Evolutionary conservation across 2,888 invertebrate genomes (phyloP).

Genomic region (Aricia artaxerxes): DNA sequence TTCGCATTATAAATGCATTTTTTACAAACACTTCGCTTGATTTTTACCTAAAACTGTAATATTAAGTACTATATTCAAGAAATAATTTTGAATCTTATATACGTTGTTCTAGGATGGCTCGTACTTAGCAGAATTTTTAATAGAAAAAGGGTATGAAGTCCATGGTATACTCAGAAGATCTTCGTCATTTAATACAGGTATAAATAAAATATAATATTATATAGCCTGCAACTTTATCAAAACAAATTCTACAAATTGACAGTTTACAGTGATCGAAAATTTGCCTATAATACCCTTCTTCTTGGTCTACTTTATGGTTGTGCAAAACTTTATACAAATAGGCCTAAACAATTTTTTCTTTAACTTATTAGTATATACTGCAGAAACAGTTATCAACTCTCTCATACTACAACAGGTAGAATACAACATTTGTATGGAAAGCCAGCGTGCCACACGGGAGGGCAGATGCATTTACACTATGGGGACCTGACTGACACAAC

Average conservation of each 20-base stretch:
- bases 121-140: conserved; percentile 95
- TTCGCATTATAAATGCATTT: conserved; percentile 31
- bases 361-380: too few species aligned
- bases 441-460: conserved; percentile 92
- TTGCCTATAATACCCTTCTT: too few species aligned
- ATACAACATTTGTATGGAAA: conserved; percentile 98
- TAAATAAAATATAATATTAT: background rate
- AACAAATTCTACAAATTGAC: too few species aligned
- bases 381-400: background rate
- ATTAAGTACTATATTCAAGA: background rate
- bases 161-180: conserved; percentile 97
- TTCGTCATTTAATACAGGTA: conserved; percentile 95
- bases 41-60: background rate
- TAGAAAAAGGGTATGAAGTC: conserved; percentile 95
- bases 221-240: too few species aligned
- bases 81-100: background rate
- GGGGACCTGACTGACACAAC: conserved; percentile 99
- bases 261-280: too few species aligned
- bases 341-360: too few species aligned
- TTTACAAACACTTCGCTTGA: conserved; percentile 31
- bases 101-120: conserved; percentile 91
- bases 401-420: conserved; percentile 69
- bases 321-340: too few species aligned
- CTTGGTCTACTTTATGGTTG: too few species aligned
- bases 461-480: conserved; percentile 96